These are phyloP conservation scores for Heliconius nattereri DNA, from an alignment of 1,140 invertebrate species.

Conservation along the genomic window DNA sequence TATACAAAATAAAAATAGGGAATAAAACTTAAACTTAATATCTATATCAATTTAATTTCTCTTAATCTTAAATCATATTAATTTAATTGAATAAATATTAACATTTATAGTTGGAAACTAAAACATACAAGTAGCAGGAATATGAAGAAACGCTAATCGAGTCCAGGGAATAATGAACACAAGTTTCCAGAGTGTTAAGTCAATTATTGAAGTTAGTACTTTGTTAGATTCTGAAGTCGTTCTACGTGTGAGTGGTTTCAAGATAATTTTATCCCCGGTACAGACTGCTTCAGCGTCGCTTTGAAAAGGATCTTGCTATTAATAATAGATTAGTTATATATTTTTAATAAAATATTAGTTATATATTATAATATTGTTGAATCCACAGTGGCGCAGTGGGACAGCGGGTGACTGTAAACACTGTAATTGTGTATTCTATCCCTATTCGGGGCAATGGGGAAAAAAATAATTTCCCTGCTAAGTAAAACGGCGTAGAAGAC, in stretches of 20 bases:
- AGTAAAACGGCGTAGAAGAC: too few species aligned
- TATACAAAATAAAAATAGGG: too few species aligned
- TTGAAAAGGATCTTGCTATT: not conserved
- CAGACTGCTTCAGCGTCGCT: not conserved
- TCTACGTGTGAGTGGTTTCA: conserved; percentile 30
- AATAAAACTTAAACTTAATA: too few species aligned
- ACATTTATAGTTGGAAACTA: not conserved
- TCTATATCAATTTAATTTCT: too few species aligned
- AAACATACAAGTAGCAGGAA: not conserved
- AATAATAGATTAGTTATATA: too few species aligned
- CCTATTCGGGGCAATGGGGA: too few species aligned
- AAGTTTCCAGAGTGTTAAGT: conserved; percentile 44
- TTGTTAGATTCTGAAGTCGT: conserved; percentile 42
- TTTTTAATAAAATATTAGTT: not conserved
- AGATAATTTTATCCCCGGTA: conserved; percentile 31
- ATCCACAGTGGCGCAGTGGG: too few species aligned
- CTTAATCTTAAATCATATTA: not conserved
- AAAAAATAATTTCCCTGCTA: too few species aligned
- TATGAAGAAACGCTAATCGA: conserved; percentile 40
- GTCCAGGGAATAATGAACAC: conserved; percentile 45
- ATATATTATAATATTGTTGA: not conserved
- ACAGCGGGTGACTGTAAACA: too few species aligned
- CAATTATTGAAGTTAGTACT: conserved; percentile 53
- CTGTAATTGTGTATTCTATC: too few species aligned
- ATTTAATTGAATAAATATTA: not conserved